Conservation (phyloP, 2,888 invertebrate genomes). For the Cryptosula pallasiana region DNA sequence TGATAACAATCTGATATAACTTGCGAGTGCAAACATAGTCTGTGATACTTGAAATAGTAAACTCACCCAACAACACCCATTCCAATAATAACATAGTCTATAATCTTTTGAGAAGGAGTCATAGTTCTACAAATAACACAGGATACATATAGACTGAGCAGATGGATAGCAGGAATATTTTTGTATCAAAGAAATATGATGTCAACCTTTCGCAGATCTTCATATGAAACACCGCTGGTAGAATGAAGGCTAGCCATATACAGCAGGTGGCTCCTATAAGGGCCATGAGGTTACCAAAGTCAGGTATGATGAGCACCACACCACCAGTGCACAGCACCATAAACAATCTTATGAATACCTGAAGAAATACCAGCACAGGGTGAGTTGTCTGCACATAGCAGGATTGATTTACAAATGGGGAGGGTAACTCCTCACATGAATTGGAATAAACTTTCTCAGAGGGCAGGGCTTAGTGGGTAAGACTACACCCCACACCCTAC, state of each 20-base stretch:
- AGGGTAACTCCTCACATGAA: too few relatives aligned
- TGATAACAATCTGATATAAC: too few relatives aligned
- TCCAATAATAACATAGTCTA: constrained; percentile 20
- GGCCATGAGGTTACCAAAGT: constrained; percentile 55
- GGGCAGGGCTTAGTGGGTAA: too few relatives aligned
- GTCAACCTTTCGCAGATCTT: constrained; percentile 47
- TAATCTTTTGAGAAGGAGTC: neutral
- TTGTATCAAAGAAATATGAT: too few relatives aligned
- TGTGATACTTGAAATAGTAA: neutral
- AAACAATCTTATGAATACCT: constrained; percentile 50
- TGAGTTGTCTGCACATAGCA: too few relatives aligned
- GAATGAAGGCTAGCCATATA: constrained; percentile 53
- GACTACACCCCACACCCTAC: too few relatives aligned
- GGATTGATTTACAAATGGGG: too few relatives aligned
- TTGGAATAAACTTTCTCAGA: too few relatives aligned
- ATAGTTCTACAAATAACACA: neutral
- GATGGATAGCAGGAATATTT: too few relatives aligned
- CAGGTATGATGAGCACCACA: constrained; percentile 52
- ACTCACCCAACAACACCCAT: constrained; percentile 21
- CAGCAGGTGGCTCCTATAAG: constrained; percentile 55
- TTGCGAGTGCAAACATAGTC: too few relatives aligned
- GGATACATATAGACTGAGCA: too few relatives aligned
- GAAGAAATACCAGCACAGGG: too few relatives aligned
- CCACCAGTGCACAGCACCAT: constrained; percentile 51
- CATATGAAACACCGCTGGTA: constrained; percentile 54